Evolutionary conservation across 2,888 invertebrate species (phyloP), one percentile per base, ranked within the genome.

Genomic region (Lumbricus terrestris): DNA sequence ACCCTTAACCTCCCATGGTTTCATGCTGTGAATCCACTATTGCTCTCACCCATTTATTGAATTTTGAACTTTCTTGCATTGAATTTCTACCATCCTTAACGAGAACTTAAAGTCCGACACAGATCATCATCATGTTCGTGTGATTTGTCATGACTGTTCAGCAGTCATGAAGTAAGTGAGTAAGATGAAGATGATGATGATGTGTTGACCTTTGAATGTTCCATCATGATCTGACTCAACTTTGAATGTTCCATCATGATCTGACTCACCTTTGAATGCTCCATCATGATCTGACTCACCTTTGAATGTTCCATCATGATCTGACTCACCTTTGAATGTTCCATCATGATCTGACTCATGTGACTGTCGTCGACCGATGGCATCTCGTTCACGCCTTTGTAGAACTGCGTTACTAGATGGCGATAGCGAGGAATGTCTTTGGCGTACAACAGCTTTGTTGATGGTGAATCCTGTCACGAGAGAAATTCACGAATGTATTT

Each of bases 321-420:
- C 90, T 98, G 97, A 96, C 98, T 98, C 98, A 95, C 95, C 96
- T 97, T 96, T 93, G 98, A 99, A 96, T 99, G 99, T 95, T 99
- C 98, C 92, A 98, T 98, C 94, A 99, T 96, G 97, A 98, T 98
- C 90, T 98, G 97, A 96, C 98, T 98, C 98, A 99, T 99, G 95
- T 99, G 99, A 96, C 98, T 98, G 95, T 99, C 99, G 93, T 98
- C 98, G 95, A 99, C 98, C 33, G 91, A 90, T 33, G 92, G 90
- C 91, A 91, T 88, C 95, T 97, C 96, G 85, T 94, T 94, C 90
- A 96, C 95, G 91, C 95, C 95, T 54, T 94, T 93, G 94, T 96
- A 96, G 93, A 95, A 96, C 90, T 94, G 93, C 89, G 93, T 93
- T 18, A 95, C 94, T 92, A 93, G 92, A 91, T 93, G 93, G 35